phyloP scores from a whole-genome alignment of 2,888 invertebrate genomes.

The Encarsia formosa region DNA sequence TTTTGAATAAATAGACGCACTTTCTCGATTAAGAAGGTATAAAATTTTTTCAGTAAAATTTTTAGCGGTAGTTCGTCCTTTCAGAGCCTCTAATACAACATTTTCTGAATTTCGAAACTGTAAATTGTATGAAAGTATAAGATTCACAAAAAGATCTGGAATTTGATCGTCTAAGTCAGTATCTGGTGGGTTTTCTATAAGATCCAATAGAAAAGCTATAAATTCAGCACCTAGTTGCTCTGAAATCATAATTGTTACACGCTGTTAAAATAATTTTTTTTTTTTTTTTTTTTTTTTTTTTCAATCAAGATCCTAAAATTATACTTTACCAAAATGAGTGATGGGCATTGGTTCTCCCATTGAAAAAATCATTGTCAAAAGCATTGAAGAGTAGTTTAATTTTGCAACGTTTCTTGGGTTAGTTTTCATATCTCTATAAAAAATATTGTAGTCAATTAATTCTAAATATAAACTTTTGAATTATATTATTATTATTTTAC shows the following conservation, averaged over 20 bases:
- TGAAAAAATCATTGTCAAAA: conserved; percentile 84
- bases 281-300: too few relatives aligned
- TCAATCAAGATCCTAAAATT: too few relatives aligned
- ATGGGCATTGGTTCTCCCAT: conserved; percentile 87
- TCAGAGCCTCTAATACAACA: conserved; percentile 67
- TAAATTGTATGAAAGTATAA: conserved; percentile 84
- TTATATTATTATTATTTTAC: conserved; percentile 43
- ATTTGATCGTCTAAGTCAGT: conserved; percentile 81
- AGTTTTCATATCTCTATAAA: conserved; percentile 68
- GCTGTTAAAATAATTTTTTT: conserved; percentile 2
- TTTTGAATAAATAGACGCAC: conserved; percentile 55
- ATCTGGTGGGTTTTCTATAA: conserved; percentile 76
- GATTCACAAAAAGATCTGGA: conserved; percentile 77
- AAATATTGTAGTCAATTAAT: background rate
- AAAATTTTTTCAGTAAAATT: conserved; percentile 87
- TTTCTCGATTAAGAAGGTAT: conserved; percentile 84
- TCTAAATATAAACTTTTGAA: background rate
- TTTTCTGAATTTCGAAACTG: conserved; percentile 72
- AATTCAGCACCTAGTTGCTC: conserved; percentile 83
- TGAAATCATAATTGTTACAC: conserved; percentile 48
- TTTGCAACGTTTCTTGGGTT: conserved; percentile 75
- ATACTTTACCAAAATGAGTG: conserved; percentile 87
- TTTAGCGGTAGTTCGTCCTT: conserved; percentile 70
- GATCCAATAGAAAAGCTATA: conserved; percentile 72
- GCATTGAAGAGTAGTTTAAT: conserved; percentile 75